phyloP scores from a whole-genome alignment of 2,888 invertebrate species.

The Miltochrista miniata region DNA sequence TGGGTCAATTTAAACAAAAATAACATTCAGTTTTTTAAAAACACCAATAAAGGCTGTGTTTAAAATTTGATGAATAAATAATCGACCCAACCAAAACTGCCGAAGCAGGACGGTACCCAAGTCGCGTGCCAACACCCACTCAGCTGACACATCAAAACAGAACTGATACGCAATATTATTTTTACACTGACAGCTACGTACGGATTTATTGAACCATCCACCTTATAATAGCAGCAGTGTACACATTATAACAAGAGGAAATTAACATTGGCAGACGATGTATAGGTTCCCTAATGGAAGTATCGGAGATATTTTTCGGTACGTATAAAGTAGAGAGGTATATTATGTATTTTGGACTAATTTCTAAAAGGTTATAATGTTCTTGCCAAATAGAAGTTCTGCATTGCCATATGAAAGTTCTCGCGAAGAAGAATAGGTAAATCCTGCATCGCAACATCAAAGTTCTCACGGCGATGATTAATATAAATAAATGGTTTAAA shows the following conservation, averaged over 20 bases:
- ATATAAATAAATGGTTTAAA: no score
- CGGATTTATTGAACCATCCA: constrained; percentile 39
- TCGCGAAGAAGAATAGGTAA: no score
- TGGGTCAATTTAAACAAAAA: no score
- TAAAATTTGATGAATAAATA: neutral
- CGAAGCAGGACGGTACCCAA: constrained; percentile 24
- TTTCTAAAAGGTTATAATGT: no score
- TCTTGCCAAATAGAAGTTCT: no score
- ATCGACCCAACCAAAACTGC: constrained; percentile 2
- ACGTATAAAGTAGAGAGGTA: neutral
- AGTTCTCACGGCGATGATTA: no score
- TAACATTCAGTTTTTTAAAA: no score
- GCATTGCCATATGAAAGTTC: no score
- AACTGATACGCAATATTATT: constrained; percentile 59
- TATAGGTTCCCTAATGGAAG: neutral
- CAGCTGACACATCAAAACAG: constrained; percentile 57
- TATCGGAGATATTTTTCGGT: neutral
- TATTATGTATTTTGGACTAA: no score
- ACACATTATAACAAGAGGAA: constrained; percentile 34
- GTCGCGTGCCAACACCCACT: constrained; percentile 60
- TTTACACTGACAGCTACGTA: constrained; percentile 42
- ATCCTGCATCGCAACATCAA: no score
- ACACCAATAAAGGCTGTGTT: no score
- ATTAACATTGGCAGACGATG: constrained; percentile 30
- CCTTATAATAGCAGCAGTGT: constrained; percentile 32